Conservation (phyloP, 35 echinoderm and acorn worm species). For the Apostichopus californicus region DNA sequence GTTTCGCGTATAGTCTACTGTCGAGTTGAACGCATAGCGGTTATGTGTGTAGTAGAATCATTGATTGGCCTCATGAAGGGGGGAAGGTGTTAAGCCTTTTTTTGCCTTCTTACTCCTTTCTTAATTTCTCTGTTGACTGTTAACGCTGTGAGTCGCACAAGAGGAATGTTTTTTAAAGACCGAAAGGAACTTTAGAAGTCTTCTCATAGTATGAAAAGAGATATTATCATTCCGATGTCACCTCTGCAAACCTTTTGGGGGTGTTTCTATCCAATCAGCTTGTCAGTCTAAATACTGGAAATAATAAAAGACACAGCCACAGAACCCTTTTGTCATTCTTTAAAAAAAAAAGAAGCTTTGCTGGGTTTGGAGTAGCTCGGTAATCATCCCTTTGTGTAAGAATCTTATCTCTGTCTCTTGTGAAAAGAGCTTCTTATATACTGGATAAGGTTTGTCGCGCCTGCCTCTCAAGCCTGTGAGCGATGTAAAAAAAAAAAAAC, state of each 20-base stretch:
- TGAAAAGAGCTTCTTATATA: constrained; percentile 1
- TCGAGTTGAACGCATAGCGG: no score
- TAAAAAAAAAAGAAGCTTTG: not conserved
- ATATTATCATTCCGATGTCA: constrained; percentile 42
- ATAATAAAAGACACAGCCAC: constrained; percentile 9
- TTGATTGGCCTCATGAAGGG: constrained; percentile 30
- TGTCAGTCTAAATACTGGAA: constrained; percentile 32
- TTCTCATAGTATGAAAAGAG: constrained; percentile 7
- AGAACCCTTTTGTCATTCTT: constrained; percentile 27
- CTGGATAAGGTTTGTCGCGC: constrained; percentile 12
- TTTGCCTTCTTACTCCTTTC: no score
- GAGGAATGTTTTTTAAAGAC: constrained; percentile 6
- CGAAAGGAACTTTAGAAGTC: not conserved
- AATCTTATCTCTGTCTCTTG: constrained; percentile 10
- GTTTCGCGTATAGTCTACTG: no score
- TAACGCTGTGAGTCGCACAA: constrained; percentile 40
- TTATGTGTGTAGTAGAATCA: not conserved
- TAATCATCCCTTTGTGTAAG: constrained; percentile 29
- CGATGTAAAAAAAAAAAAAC: not conserved
- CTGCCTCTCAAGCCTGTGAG: not conserved
- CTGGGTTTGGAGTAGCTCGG: not conserved
- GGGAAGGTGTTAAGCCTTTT: constrained; percentile 29
- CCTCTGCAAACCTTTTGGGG: constrained; percentile 44
- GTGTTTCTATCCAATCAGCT: constrained; percentile 44
- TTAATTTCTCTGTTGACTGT: constrained; percentile 39